Evolutionary conservation across 2,113 vertebrate genomes (phyloP).

Genomic region (Pterocles gutturalis): DNA sequence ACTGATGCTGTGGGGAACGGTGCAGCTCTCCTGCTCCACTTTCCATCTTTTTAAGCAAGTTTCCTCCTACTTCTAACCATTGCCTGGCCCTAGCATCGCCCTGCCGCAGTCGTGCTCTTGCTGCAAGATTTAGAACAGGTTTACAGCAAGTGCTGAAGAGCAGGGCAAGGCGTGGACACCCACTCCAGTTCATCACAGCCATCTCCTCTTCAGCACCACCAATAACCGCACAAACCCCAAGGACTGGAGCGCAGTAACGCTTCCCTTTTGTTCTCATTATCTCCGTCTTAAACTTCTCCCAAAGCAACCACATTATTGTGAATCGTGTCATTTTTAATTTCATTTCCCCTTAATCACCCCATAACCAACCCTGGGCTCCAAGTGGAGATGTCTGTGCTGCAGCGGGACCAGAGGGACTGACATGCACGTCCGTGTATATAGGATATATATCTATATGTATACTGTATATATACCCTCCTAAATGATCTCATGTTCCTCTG

Average conservation of each 20-base stretch:
- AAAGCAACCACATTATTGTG: not conserved
- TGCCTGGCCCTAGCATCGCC: not conserved
- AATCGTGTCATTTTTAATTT: not conserved
- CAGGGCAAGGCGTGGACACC: fast-evolving
- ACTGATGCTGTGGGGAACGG: fast-evolving
- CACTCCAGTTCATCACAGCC: not conserved
- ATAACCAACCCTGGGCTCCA: not conserved
- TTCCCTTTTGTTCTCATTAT: not conserved
- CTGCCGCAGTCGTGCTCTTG: not conserved
- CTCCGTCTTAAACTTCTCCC: not conserved
- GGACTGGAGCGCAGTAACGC: fast-evolving
- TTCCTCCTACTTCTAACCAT: not conserved
- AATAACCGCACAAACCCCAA: fast-evolving
- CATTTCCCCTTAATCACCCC: not conserved
- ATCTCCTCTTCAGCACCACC: not conserved
- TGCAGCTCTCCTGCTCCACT: not conserved
- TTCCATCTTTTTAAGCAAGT: not conserved
- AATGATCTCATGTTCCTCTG: fast-evolving
- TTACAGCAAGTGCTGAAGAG: not conserved
- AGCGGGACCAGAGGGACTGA: not conserved
- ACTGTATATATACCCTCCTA: fast-evolving
- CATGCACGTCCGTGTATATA: fast-evolving
- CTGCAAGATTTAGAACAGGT: fast-evolving
- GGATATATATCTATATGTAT: fast-evolving
- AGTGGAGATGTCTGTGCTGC: not conserved